phyloP scores from a whole-genome alignment of 92 coral and sea anemone genomes.

The Nematostella vectensis region DNA sequence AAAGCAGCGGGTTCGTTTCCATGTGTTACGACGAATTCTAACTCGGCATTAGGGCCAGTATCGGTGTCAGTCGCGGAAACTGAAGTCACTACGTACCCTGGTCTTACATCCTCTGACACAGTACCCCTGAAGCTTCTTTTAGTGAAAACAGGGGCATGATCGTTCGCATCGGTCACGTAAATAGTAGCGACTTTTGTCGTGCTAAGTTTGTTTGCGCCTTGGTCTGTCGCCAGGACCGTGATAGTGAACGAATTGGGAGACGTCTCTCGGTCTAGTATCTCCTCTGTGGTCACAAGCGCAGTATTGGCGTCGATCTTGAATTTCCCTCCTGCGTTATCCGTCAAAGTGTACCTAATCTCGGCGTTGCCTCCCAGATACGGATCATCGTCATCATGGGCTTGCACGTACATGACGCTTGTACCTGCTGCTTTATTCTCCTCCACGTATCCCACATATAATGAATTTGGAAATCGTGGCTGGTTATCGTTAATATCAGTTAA shows the following conservation, averaged over 20 bases:
- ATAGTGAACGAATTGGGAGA: slow-evolving; percentile 46
- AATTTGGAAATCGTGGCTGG: slow-evolving; percentile 63
- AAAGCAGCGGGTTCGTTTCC: slow-evolving; percentile 81
- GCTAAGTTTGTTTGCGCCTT: slow-evolving; percentile 38
- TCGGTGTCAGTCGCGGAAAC: slow-evolving; percentile 65
- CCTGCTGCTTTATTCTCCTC: slow-evolving; percentile 43
- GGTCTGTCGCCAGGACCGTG: slow-evolving; percentile 64
- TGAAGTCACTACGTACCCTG: slow-evolving; percentile 56
- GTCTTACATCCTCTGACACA: slow-evolving; percentile 73
- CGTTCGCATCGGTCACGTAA: slow-evolving; percentile 52
- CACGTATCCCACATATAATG: slow-evolving; percentile 70
- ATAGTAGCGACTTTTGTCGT: slow-evolving; percentile 75
- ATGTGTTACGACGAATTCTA: slow-evolving; percentile 50
- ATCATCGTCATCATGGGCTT: slow-evolving; percentile 70
- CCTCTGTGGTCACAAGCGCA: slow-evolving; percentile 51
- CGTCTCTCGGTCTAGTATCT: slow-evolving; percentile 45
- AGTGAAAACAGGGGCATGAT: slow-evolving; percentile 47
- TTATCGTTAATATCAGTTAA: slow-evolving; percentile 65
- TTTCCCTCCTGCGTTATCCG: slow-evolving; percentile 39
- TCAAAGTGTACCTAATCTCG: slow-evolving; percentile 50
- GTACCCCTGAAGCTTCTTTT: slow-evolving; percentile 43
- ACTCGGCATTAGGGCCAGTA: slow-evolving; percentile 67
- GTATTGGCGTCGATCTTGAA: slow-evolving; percentile 47
- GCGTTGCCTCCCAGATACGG: slow-evolving; percentile 51
- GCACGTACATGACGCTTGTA: slow-evolving; percentile 71